Evolutionary conservation across 2,888 invertebrate genomes (phyloP).

Genomic region (Agrotis ipsilon): DNA sequence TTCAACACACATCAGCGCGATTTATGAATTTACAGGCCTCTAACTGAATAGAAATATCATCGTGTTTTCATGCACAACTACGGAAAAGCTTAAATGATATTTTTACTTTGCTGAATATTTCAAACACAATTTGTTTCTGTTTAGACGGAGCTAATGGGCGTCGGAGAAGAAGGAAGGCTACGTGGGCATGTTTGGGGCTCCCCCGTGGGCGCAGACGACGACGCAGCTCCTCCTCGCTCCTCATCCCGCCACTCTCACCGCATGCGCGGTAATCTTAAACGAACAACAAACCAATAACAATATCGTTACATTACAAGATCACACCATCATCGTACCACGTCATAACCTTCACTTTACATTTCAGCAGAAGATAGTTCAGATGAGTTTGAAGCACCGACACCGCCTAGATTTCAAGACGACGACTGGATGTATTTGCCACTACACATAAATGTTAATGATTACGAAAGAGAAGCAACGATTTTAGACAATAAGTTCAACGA

Average conservation of each 20-base stretch:
- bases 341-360: conserved; percentile 88
- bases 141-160: conserved; percentile 74
- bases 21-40: no score
- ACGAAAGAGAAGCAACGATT: conserved; percentile 52
- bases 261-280: conserved; percentile 85
- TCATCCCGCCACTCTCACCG: conserved; percentile 75
- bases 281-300: conserved; percentile 77
- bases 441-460: conserved; percentile 68
- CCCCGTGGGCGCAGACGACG: conserved; percentile 86
- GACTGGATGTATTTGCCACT: conserved; percentile 88
- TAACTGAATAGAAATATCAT: no score
- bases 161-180: conserved; percentile 80
- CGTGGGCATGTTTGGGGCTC: conserved; percentile 89
- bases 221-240: conserved; percentile 80
- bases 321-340: conserved; percentile 79
- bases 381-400: conserved; percentile 83
- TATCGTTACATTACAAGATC: conserved; percentile 72
- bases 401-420: conserved; percentile 80
- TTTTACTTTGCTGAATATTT: no score
- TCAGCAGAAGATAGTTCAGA: conserved; percentile 90
- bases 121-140: conserved; percentile 44
- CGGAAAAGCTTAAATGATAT: no score
- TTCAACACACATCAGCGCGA: no score
- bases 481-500: conserved; percentile 39
- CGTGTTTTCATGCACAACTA: no score